phyloP scores from a whole-genome alignment of 2,797 vertebrate species.

The Neosalanx taihuensis region DNA sequence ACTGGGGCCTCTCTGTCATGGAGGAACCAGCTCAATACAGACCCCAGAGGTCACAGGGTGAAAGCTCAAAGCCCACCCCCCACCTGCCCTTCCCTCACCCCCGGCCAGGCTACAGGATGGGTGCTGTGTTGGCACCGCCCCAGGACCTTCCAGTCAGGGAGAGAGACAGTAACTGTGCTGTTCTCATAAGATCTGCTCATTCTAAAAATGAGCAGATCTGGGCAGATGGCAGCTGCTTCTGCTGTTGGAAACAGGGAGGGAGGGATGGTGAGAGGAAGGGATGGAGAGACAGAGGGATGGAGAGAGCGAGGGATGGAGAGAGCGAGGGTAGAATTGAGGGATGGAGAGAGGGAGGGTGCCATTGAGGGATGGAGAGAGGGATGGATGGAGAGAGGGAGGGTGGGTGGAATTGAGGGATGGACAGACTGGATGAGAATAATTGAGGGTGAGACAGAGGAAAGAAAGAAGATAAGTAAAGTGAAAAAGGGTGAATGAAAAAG shows the following conservation, averaged over 20 bases:
- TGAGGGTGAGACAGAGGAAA: neutral
- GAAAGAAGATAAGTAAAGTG: slow-evolving; percentile 1
- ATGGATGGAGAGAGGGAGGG: neutral
- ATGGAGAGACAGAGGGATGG: neutral
- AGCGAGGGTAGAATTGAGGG: neutral
- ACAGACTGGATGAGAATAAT: neutral
- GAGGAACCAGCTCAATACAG: neutral
- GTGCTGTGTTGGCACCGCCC: neutral
- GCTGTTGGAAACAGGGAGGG: slow-evolving; percentile 2
- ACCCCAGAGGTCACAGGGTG: neutral
- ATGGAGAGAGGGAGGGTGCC: too few relatives aligned
- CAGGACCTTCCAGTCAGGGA: neutral
- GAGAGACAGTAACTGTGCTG: slow-evolving; percentile 48
- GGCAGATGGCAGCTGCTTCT: slow-evolving; percentile 52
- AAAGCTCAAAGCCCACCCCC: neutral
- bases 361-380: neutral
- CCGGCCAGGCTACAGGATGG: neutral
- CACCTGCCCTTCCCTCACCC: too few relatives aligned
- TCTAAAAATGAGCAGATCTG: slow-evolving; percentile 48
- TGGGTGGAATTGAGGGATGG: neutral
- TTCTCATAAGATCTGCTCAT: slow-evolving; percentile 49
- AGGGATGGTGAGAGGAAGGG: neutral
- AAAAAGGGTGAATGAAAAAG: neutral
- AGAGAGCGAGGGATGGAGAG: neutral
- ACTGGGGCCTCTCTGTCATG: too few relatives aligned